These are phyloP conservation scores for Tragelaphus strepsiceros DNA, from an alignment of 2,113 vertebrate species.

Conservation along the genomic window DNA sequence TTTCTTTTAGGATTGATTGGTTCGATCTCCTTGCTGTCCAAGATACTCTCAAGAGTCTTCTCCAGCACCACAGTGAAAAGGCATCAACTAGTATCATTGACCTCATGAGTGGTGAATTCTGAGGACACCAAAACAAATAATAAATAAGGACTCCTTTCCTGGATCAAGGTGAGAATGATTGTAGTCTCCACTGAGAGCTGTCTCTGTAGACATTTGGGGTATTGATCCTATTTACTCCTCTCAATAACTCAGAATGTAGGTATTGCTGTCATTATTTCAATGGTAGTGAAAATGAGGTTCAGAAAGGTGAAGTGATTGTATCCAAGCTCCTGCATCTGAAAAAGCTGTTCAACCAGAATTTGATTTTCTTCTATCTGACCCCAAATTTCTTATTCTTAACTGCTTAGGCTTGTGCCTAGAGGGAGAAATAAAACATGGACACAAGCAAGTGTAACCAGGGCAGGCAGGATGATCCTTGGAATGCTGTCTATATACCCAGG, in stretches of 20 bases:
- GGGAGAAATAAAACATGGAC: not conserved
- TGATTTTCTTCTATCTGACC: not conserved
- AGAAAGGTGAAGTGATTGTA: not conserved
- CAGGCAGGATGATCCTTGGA: not conserved
- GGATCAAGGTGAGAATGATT: not conserved
- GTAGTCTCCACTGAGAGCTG: not conserved
- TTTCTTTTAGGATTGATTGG: not conserved
- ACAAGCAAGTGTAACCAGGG: not conserved
- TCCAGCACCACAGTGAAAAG: not conserved
- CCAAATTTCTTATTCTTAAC: not conserved
- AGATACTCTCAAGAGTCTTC: not conserved
- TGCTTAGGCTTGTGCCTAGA: not conserved
- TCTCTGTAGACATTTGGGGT: not conserved
- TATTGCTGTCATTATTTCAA: not conserved
- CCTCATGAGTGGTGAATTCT: not conserved
- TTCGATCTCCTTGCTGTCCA: not conserved
- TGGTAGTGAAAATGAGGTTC: not conserved
- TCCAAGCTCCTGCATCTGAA: not conserved
- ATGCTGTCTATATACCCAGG: not conserved
- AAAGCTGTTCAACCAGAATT: not conserved
- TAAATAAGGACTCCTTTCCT: not conserved
- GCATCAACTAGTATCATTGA: not conserved
- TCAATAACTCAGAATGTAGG: not conserved
- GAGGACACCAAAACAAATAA: not conserved
- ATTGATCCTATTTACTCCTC: not conserved